Evolutionary conservation across 2,113 vertebrate genomes (phyloP).

Genomic region (Seriola dumerili): DNA sequence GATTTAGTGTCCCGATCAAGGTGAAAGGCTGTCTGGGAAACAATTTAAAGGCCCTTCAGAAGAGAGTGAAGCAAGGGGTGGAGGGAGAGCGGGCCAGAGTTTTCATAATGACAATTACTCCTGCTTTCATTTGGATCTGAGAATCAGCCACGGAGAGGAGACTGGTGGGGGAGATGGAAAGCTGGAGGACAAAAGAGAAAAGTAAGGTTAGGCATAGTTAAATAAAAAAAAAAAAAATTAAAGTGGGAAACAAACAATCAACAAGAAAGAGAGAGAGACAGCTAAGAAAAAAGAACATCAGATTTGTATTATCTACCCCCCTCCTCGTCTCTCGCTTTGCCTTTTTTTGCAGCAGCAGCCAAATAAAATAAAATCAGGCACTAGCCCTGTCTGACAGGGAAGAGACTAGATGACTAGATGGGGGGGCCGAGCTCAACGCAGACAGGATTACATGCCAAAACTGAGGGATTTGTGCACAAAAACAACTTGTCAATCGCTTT

Average conservation of each 20-base stretch:
- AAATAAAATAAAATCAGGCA: conserved; percentile 69
- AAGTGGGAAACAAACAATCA: conserved; percentile 46
- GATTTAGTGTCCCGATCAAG: conserved; percentile 78
- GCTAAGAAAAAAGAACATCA: conserved; percentile 51
- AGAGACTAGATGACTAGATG: conserved; percentile 63
- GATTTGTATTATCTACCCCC: conserved; percentile 40
- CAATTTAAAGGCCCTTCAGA: conserved; percentile 73
- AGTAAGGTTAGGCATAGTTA: conserved; percentile 39
- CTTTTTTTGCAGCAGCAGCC: conserved; percentile 52
- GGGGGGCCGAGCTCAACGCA: conserved; percentile 59
- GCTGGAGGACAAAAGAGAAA: conserved; percentile 34
- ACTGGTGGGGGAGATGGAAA: conserved; percentile 25
- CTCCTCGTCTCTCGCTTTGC: conserved; percentile 15
- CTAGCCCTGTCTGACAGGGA: conserved; percentile 61
- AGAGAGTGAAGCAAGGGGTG: conserved; percentile 46
- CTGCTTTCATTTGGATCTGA: conserved; percentile 36
- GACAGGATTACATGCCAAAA: conserved; percentile 74
- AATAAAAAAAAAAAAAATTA: conserved; percentile 50
- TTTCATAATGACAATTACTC: conserved; percentile 66
- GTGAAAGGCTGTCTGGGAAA: conserved; percentile 73
- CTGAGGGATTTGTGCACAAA: conserved; percentile 71
- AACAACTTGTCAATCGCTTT: conserved; percentile 76
- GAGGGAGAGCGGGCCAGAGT: conserved; percentile 15
- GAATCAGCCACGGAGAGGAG: conserved; percentile 15
- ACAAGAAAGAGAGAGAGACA: conserved; percentile 45